These are phyloP conservation scores for Blastobasis adustella DNA, from an alignment of 2,888 invertebrate genomes.

Conservation along the genomic window DNA sequence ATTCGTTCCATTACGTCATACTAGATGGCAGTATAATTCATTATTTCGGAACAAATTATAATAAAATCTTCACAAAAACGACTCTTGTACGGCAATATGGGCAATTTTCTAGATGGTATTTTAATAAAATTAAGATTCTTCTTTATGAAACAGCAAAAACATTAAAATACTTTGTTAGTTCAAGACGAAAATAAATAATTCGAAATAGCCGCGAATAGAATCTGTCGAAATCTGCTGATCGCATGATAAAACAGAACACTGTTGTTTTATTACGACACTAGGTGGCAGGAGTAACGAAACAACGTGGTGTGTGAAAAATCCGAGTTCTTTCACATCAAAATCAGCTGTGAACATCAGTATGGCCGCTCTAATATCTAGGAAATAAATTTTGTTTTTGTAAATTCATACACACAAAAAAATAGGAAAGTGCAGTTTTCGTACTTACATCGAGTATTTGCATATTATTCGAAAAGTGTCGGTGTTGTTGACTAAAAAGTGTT, in stretches of 20 bases:
- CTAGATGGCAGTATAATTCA: too few species aligned
- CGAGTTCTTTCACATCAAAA: slow-evolving; percentile 69
- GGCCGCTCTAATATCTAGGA: slow-evolving; percentile 63
- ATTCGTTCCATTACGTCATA: too few species aligned
- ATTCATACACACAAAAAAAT: slow-evolving; percentile 50
- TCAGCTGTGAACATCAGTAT: slow-evolving; percentile 75
- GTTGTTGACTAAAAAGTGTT: slow-evolving; percentile 70
- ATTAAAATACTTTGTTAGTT: too few species aligned
- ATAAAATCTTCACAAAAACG: too few species aligned
- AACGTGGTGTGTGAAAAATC: slow-evolving; percentile 61
- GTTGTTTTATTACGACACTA: slow-evolving; percentile 20
- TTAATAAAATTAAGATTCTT: neutral
- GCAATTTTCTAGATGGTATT: too few species aligned
- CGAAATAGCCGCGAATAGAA: neutral
- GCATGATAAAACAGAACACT: slow-evolving; percentile 35
- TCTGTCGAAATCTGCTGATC: neutral
- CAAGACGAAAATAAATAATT: too few species aligned
- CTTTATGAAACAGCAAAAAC: neutral
- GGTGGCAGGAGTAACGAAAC: slow-evolving; percentile 52
- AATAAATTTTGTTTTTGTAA: slow-evolving; percentile 62
- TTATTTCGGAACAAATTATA: too few species aligned
- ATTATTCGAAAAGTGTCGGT: slow-evolving; percentile 43
- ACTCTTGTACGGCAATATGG: too few species aligned
- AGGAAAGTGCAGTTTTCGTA: slow-evolving; percentile 62
- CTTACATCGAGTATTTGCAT: slow-evolving; percentile 47